A percentile compares a stretch with the other conserved stretches of the same genome.
These are phyloP conservation scores for Yasuhikotakia modesta DNA, from an alignment of 2,797 vertebrate species.

Conservation along the genomic window DNA sequence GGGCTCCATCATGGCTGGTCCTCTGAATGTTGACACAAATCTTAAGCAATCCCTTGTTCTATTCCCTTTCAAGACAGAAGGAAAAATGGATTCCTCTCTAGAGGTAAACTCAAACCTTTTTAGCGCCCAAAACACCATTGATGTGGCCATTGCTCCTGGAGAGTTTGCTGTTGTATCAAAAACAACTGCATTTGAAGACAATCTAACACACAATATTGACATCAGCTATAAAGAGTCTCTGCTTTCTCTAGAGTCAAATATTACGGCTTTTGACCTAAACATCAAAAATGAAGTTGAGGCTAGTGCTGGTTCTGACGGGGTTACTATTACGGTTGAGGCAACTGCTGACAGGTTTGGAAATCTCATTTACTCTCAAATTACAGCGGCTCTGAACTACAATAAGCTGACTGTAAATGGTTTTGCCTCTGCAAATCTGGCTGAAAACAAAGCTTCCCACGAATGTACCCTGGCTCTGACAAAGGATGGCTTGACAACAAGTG, in stretches of 20 bases:
- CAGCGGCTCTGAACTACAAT: slow-evolving; percentile 77
- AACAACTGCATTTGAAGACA: slow-evolving; percentile 78
- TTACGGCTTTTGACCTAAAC: slow-evolving; percentile 72
- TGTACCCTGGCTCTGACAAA: slow-evolving; percentile 78
- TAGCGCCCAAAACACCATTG: slow-evolving; percentile 79
- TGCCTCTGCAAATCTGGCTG: slow-evolving; percentile 75
- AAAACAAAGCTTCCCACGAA: slow-evolving; percentile 82
- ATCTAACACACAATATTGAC: slow-evolving; percentile 77
- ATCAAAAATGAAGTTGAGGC: slow-evolving; percentile 80
- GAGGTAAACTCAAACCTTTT: slow-evolving; percentile 80
- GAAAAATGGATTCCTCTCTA: slow-evolving; percentile 78
- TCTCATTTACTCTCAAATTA: slow-evolving; percentile 75
- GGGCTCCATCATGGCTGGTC: slow-evolving; percentile 75
- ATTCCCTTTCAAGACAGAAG: slow-evolving; percentile 69
- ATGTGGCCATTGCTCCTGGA: slow-evolving; percentile 71
- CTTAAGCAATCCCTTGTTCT: slow-evolving; percentile 72
- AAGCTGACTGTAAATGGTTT: slow-evolving; percentile 83
- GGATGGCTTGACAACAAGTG: slow-evolving; percentile 80
- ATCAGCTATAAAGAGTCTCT: slow-evolving; percentile 80
- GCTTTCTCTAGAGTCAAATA: slow-evolving; percentile 80
- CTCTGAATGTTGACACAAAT: slow-evolving; percentile 72
- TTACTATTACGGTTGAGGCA: slow-evolving; percentile 80
- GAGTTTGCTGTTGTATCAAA: slow-evolving; percentile 77
- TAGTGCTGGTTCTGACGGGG: slow-evolving; percentile 72
- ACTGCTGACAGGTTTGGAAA: slow-evolving; percentile 75